Conservation (phyloP, 2,888 invertebrate genomes). For the Habroteleia sp. region DNA sequence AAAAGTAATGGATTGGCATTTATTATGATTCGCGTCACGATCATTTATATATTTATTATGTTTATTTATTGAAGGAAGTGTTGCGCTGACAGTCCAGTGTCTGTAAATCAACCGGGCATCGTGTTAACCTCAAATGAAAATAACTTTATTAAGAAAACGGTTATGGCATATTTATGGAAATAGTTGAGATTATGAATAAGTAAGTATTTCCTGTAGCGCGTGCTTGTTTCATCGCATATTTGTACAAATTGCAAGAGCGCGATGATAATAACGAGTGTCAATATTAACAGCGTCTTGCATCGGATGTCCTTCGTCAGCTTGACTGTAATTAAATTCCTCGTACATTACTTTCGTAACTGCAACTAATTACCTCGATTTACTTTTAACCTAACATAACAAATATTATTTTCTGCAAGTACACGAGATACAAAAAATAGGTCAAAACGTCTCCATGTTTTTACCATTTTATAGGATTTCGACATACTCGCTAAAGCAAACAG, state of each 20-base stretch:
- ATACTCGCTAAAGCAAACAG: conserved; percentile 7
- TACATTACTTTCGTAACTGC: conserved; percentile 29
- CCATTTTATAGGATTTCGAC: not conserved
- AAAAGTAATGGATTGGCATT: too few species aligned
- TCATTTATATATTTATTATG: too few species aligned
- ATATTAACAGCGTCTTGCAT: conserved; percentile 23
- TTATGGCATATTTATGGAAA: conserved; percentile 30
- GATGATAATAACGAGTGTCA: conserved; percentile 29
- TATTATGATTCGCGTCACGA: too few species aligned
- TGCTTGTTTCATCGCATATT: conserved; percentile 14
- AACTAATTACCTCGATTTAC: not conserved
- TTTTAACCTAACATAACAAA: conserved; percentile 6
- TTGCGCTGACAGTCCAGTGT: too few species aligned
- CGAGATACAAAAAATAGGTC: conserved; percentile 4
- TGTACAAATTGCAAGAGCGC: conserved; percentile 2
- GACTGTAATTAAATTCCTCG: conserved; percentile 24
- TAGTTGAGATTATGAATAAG: conserved; percentile 35
- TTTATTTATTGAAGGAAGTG: too few species aligned
- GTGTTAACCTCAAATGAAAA: conserved; percentile 33
- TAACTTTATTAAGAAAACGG: conserved; percentile 42
- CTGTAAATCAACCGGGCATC: conserved; percentile 13
- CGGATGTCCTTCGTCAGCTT: conserved; percentile 18
- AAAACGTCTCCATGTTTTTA: not conserved
- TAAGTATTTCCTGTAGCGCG: conserved; percentile 28
- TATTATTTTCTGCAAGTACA: not conserved